Evolutionary conservation across 2,888 invertebrate species (phyloP), one percentile per base, ranked within the genome.

Genomic region (Polylopha cassiicola): DNA sequence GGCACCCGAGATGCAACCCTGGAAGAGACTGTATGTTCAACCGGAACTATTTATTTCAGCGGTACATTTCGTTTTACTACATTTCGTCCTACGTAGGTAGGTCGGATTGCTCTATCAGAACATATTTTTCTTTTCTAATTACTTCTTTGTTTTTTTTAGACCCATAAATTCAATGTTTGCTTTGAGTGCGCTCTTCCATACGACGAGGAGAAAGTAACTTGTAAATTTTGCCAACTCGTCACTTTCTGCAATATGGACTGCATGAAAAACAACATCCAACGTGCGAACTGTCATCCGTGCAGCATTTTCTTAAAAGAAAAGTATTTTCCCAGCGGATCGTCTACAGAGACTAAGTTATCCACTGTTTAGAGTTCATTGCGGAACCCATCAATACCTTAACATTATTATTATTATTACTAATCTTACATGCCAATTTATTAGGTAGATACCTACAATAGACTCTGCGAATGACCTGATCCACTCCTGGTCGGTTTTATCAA

Each of bases 181-280:
- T 82, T 79, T 46, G 84, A 84, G 57, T 84, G 84, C 46, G 58
- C 59, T 1, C 31, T 73, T 15, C 79, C 78, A 2, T 48, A 77
- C 8, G 38, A 44, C 5, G 58, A 65, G 16, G 44, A 44, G 2
- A 68, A 56, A 24, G 63, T 80, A 9, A 11, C 36, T 3, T 82
- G 82, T 43, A 28, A 31, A 0, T 58, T 51, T 8, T 82, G 82
- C 47, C 65, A 73, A 14, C 47, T 73, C 4, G 52, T 82, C 3
- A 59, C 62, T 0, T 82, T 79, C 46, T 82, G 82, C 44, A 61
- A 67, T 1, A 41, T 58, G 3, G 62, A 69, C 0, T 84, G 82
- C 42, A 64, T 81, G 47, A 60, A 50, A 49, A 28, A 7, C 1
- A 81, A 77, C 38, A 53, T 65, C 9, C 55, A 55, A 1, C 55